These are phyloP conservation scores for Eucera pruinosa DNA, from an alignment of 2,888 invertebrate species.

Conservation along the genomic window DNA sequence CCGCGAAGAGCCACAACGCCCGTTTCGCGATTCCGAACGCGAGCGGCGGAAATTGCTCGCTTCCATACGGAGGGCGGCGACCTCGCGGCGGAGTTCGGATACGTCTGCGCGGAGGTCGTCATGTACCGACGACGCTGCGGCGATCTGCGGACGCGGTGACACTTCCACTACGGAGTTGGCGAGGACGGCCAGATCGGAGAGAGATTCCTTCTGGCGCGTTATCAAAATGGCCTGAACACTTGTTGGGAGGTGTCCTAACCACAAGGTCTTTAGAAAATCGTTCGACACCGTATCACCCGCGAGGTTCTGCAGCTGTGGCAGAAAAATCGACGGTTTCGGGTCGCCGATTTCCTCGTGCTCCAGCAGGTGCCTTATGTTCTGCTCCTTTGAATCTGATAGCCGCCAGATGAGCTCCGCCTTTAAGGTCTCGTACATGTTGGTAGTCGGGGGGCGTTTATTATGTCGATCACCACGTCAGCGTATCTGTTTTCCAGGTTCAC, in stretches of 20 bases:
- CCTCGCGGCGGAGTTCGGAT: background rate
- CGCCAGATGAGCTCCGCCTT: background rate
- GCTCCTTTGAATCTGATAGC: background rate
- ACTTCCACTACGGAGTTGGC: constrained; percentile 3
- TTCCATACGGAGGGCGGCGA: background rate
- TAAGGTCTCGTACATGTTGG: background rate
- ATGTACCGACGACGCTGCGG: background rate
- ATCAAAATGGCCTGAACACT: background rate
- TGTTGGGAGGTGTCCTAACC: background rate
- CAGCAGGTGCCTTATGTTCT: background rate
- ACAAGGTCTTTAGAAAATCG: background rate
- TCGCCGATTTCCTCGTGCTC: constrained; percentile 18
- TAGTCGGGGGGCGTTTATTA: background rate
- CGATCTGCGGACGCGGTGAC: background rate
- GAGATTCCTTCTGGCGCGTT: background rate
- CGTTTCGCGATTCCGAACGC: background rate
- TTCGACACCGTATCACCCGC: background rate
- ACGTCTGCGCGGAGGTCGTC: background rate
- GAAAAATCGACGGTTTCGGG: background rate
- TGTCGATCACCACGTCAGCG: background rate
- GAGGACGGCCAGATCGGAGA: background rate
- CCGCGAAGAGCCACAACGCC: background rate
- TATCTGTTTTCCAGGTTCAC: background rate
- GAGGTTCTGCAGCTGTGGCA: background rate
- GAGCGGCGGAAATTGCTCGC: background rate